phyloP scores from a whole-genome alignment of 2,113 vertebrate genomes.

The Nerophis ophidion region DNA sequence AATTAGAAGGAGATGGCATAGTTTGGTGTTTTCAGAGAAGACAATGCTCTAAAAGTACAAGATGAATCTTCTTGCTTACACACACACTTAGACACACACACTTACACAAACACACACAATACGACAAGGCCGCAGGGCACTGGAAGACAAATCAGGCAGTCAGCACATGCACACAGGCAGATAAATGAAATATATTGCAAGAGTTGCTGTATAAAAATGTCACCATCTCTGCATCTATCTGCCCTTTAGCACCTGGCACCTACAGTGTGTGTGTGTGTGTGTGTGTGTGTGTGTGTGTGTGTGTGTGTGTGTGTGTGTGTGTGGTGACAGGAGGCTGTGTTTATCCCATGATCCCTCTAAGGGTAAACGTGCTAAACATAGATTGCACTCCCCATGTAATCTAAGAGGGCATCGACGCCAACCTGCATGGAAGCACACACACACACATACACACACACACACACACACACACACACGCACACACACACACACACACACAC shows the following conservation, averaged over 20 bases:
- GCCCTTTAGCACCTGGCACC: constrained; percentile 28
- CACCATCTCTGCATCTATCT: constrained; percentile 30
- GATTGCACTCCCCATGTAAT: constrained; percentile 64
- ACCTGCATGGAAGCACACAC: constrained; percentile 16
- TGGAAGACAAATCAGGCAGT: constrained; percentile 53
- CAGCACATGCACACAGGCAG: constrained; percentile 56
- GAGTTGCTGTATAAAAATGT: neutral
- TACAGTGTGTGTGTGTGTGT: neutral
- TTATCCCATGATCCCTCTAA: constrained; percentile 64
- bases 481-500: constrained; percentile 16
- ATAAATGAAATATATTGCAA: constrained; percentile 39
- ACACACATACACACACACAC: constrained; percentile 8
- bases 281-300: neutral
- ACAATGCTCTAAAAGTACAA: constrained; percentile 12
- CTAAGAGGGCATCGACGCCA: constrained; percentile 65
- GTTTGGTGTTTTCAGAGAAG: constrained; percentile 4
- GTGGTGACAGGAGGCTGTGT: constrained; percentile 46
- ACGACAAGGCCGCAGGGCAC: constrained; percentile 20
- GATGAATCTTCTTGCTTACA: constrained; percentile 1
- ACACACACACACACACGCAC: constrained; percentile 1
- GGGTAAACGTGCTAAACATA: constrained; percentile 60
- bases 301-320: constrained; percentile 8
- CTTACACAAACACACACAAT: neutral
- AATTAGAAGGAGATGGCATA: no score
- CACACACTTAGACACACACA: constrained; percentile 1